Evolutionary conservation across 2,888 invertebrate species (phyloP).

Genomic region (Acanthococcus lagerstroemiae): DNA sequence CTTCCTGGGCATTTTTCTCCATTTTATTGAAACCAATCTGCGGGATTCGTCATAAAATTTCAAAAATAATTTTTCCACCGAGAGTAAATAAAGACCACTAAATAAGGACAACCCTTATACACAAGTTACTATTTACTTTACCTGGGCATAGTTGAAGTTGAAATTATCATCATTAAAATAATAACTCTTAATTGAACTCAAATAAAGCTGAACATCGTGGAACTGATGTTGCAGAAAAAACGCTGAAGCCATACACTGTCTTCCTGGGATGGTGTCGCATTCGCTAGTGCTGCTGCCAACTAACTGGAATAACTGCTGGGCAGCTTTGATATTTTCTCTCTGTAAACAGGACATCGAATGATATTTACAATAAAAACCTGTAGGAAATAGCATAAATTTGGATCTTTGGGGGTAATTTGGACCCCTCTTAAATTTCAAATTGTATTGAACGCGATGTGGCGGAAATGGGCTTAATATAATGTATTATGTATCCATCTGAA

Average conservation of each 20-base stretch:
- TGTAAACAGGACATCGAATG: conserved; percentile 43
- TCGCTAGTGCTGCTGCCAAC: conserved; percentile 95
- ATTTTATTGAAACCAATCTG: too few species aligned
- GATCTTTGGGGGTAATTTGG: too few species aligned
- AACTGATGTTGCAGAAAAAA: conserved; percentile 90
- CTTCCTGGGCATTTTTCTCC: too few species aligned
- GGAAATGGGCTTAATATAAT: too few species aligned
- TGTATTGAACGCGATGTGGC: too few species aligned
- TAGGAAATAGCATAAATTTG: too few species aligned
- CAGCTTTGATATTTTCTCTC: conserved; percentile 88
- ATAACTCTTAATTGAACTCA: conserved; percentile 94
- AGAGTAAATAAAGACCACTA: too few species aligned
- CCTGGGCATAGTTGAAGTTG: conserved; percentile 78
- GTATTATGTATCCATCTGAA: too few species aligned
- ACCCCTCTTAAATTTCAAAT: too few species aligned
- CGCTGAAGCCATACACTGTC: conserved; percentile 97
- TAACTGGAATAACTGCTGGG: conserved; percentile 91
- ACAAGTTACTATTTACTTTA: conserved; percentile 36
- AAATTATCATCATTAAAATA: conserved; percentile 81
- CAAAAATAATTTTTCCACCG: too few species aligned
- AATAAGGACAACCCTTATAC: not conserved
- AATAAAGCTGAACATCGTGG: conserved; percentile 90
- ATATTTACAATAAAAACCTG: not conserved
- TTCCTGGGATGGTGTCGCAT: conserved; percentile 92
- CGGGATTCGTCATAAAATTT: too few species aligned